Conservation (phyloP, 2,888 invertebrate genomes). For the Drosophila fungiperda region DNA sequence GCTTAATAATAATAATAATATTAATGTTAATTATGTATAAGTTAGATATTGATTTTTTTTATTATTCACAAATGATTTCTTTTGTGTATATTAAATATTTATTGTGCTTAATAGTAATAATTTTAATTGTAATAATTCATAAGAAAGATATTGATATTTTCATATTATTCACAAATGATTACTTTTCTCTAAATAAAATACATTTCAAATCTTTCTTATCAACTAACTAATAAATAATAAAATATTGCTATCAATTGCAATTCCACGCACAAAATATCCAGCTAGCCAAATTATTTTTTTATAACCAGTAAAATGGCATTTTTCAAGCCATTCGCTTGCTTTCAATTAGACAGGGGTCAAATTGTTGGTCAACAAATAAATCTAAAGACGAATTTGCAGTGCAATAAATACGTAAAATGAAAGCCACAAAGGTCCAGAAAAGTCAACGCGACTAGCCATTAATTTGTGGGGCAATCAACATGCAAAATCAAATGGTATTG, state of each 20-base stretch:
- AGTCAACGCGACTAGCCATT: constrained; percentile 59
- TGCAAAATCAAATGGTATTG: constrained; percentile 60
- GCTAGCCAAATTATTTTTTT: background rate
- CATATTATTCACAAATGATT: background rate
- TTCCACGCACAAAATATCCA: background rate
- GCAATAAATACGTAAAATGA: constrained; percentile 30
- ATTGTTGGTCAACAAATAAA: constrained; percentile 9
- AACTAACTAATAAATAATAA: constrained; percentile 31
- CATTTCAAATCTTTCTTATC: constrained; percentile 3
- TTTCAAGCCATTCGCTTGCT: constrained; percentile 30
- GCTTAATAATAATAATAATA: background rate
- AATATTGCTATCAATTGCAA: background rate
- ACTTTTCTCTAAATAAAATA: background rate
- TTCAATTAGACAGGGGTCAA: constrained; percentile 48
- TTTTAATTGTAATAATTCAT: background rate
- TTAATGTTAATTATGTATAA: background rate
- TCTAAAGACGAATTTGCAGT: constrained; percentile 1
- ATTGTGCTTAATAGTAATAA: background rate
- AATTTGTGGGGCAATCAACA: constrained; percentile 65
- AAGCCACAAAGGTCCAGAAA: constrained; percentile 34
- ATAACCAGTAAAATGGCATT: constrained; percentile 23
- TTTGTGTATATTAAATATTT: background rate
- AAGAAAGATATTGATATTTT: background rate
- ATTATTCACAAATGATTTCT: background rate
- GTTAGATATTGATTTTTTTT: background rate